phyloP scores from a whole-genome alignment of 2,888 invertebrate species.

The Stenoptilia bipunctidactyla region DNA sequence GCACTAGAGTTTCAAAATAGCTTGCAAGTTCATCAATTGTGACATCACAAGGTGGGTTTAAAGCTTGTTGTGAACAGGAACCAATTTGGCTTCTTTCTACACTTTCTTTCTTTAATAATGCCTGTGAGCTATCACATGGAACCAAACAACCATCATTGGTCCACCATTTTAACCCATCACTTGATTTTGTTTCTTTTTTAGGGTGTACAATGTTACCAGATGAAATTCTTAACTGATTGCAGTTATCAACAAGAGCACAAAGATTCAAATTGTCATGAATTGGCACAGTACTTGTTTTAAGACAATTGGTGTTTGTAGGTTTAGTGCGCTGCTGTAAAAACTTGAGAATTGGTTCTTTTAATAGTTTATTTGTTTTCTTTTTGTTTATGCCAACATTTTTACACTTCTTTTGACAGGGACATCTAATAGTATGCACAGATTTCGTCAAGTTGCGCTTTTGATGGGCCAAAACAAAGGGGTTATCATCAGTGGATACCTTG shows the following conservation, averaged over 20 bases:
- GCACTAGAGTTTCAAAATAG: slow-evolving; percentile 95
- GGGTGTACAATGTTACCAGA: slow-evolving; percentile 22
- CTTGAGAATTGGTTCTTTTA: slow-evolving; percentile 71
- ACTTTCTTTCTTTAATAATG: not conserved
- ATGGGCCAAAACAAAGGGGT: slow-evolving; percentile 33
- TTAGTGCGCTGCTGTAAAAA: slow-evolving; percentile 35
- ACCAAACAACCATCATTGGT: slow-evolving; percentile 27
- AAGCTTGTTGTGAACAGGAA: slow-evolving; percentile 85
- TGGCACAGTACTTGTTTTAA: slow-evolving; percentile 19
- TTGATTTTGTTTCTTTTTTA: slow-evolving; percentile 5
- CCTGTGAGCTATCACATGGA: slow-evolving; percentile 19
- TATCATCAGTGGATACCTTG: slow-evolving; percentile 32
- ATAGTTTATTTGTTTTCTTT: slow-evolving; percentile 54
- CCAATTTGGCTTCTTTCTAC: slow-evolving; percentile 26
- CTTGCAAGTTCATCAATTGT: slow-evolving; percentile 95
- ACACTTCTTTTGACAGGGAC: slow-evolving; percentile 36
- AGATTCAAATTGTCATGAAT: slow-evolving; percentile 31
- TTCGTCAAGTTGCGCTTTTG: slow-evolving; percentile 22
- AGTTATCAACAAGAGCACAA: slow-evolving; percentile 51
- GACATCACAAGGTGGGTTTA: slow-evolving; percentile 82
- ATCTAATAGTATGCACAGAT: slow-evolving; percentile 27
- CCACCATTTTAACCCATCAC: slow-evolving; percentile 39
- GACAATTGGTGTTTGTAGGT: slow-evolving; percentile 18
- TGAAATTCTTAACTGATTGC: slow-evolving; percentile 55
- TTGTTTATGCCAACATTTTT: slow-evolving; percentile 35